Conservation (phyloP, 2,113 vertebrate genomes). For the Solenodon paradoxus region DNA sequence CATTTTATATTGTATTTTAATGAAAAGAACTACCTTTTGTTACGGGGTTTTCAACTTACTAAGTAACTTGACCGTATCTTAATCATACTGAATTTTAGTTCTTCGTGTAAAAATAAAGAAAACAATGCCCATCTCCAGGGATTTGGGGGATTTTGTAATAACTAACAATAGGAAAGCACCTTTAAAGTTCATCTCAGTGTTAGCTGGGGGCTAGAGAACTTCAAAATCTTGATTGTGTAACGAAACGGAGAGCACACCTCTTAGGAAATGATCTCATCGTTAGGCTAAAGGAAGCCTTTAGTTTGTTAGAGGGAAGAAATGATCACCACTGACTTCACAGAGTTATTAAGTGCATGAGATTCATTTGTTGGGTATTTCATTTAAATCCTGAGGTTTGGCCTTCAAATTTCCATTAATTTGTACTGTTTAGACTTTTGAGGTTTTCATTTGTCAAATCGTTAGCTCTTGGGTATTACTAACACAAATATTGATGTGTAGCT, state of each 20-base stretch:
- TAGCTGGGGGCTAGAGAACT: background rate
- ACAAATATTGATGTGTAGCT: conserved; percentile 94
- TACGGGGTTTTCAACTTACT: background rate
- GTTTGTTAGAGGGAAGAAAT: background rate
- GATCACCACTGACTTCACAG: background rate
- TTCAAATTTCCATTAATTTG: conserved; percentile 82
- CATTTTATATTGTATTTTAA: background rate
- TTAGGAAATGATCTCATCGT: background rate
- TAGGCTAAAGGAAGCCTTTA: background rate
- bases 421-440: conserved; percentile 82
- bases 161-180: background rate
- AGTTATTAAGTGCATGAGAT: background rate
- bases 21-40: background rate
- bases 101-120: conserved; percentile 13
- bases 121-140: background rate
- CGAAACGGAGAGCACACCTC: background rate
- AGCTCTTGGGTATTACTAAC: conserved; percentile 91
- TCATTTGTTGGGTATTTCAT: conserved; percentile 68
- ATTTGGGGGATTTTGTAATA: background rate
- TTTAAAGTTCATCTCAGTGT: background rate
- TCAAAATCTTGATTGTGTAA: background rate
- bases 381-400: conserved; percentile 73
- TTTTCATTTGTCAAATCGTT: conserved; percentile 89
- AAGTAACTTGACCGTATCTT: background rate
- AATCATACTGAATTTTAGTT: background rate